Base-by-base conservation (phyloP, 2,888 invertebrate genomes). In the Artemia sp. region DNA sequence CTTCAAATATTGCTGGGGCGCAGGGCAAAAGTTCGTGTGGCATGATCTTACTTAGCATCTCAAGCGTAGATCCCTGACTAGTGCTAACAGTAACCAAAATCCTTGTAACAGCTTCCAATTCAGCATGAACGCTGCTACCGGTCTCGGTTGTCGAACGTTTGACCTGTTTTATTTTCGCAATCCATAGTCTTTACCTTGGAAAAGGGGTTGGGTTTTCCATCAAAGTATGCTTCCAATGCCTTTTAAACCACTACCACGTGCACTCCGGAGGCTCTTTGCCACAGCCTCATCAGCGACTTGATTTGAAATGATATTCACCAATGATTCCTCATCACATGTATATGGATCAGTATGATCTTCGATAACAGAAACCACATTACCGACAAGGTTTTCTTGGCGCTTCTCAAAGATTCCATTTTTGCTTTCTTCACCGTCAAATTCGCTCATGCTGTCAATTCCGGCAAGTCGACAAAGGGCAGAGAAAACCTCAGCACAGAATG, bases 81-180 rank as follows among this genome's bases (percentile, higher is more conserved):
- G 53, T 53, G 2, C 53, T 53, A 3, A 12, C 53, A 53, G 53
- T 53, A 53, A 1, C n/a, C 1, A 12, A n/a, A n/a, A n/a, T n/a
- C n/a, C n/a, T n/a, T n/a, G n/a, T n/a, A n/a, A n/a, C n/a, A n/a
- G n/a, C n/a, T 53, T 53, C 3, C n/a, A n/a, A 53, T 53, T 53
- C 53, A 53, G 53, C 53, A 53, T 53, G 53, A 53, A 53, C 53
- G 53, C 53, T 53, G 53, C 53, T 53, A 53, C 53, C 53, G 1
- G n/a, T 53, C 53, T 53, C 1, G 53, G 53, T 12, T 53, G 1
- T 53, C 3, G 53, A 53, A n/a, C 53, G n/a, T 53, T 53, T 2
- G 53, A 1, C 53, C 53, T 53, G 53, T 53, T 53, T 53, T 1
- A 2, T n/a, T n/a, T 53, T 53, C 53, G 53, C 53, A 53, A n/a